Conservation (phyloP, 1,140 invertebrate species). For the Papilio glaucus region DNA sequence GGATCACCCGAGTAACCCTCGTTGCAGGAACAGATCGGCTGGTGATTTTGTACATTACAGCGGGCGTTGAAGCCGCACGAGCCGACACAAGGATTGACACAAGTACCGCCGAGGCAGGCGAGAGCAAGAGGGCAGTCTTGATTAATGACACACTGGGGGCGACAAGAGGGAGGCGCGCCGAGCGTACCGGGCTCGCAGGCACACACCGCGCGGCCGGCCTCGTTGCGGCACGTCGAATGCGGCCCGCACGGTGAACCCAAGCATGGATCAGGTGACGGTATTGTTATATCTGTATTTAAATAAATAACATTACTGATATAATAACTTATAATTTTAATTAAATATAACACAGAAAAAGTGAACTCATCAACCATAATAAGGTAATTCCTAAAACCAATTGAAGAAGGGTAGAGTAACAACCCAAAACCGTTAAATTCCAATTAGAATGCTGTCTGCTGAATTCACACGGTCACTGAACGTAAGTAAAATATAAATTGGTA, state of each 20-base stretch:
- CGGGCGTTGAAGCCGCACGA: conserved; percentile 92
- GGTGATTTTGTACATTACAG: conserved; percentile 90
- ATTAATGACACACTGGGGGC: conserved; percentile 91
- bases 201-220: conserved; percentile 89
- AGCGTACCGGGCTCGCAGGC: conserved; percentile 90
- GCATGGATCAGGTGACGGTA: conserved; percentile 86
- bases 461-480: no score
- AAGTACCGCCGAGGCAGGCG: conserved; percentile 90
- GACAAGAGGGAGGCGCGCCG: conserved; percentile 91
- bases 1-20: conserved; percentile 92
- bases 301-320: conserved; percentile 28
- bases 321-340: neutral
- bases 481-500: no score
- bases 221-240: conserved; percentile 90
- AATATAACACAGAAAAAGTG: neutral
- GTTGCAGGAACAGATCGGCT: conserved; percentile 90
- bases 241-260: conserved; percentile 92
- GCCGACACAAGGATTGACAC: conserved; percentile 91
- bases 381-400: no score
- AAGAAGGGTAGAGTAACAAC: no score
- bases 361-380: no score
- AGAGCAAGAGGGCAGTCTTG: conserved; percentile 91
- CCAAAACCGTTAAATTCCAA: no score
- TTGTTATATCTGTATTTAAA: conserved; percentile 49
- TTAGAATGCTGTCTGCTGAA: neutral